phyloP scores from a whole-genome alignment of 2,888 invertebrate genomes.

The Lysandra coridon region DNA sequence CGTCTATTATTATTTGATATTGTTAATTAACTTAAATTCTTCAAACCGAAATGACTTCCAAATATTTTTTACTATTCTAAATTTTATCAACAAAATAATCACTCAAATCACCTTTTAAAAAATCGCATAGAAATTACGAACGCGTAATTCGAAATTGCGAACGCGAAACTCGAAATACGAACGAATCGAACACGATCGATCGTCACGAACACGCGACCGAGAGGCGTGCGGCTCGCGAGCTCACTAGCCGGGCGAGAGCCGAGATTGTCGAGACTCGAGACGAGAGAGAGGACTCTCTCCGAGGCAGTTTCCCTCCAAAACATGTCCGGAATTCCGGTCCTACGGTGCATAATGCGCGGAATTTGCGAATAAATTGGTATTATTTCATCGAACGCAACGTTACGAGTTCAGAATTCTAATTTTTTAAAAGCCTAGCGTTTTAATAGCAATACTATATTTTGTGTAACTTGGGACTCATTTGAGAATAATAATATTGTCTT shows the following conservation, averaged over 20 bases:
- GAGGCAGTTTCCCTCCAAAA: constrained; percentile 18
- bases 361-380: not conserved
- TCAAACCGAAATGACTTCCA: not conserved
- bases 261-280: not conserved
- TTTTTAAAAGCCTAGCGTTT: not conserved
- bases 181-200: constrained; percentile 6
- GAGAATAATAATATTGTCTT: too few relatives aligned
- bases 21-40: not conserved
- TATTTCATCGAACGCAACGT: not conserved
- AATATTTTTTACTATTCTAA: not conserved
- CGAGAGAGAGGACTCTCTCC: constrained; percentile 20
- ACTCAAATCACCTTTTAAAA: not conserved
- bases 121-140: not conserved
- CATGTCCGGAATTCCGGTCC: not conserved
- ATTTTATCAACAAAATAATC: not conserved
- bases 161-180: not conserved
- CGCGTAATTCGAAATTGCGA: not conserved
- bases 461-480: too few relatives aligned
- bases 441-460: too few relatives aligned
- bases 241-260: constrained; percentile 19
- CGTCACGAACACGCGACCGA: not conserved
- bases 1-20: not conserved
- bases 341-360: not conserved
- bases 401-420: not conserved
- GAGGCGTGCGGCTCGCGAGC: constrained; percentile 5